These are phyloP conservation scores for Formica exsecta DNA, from an alignment of 1,140 invertebrate species.

Conservation along the genomic window DNA sequence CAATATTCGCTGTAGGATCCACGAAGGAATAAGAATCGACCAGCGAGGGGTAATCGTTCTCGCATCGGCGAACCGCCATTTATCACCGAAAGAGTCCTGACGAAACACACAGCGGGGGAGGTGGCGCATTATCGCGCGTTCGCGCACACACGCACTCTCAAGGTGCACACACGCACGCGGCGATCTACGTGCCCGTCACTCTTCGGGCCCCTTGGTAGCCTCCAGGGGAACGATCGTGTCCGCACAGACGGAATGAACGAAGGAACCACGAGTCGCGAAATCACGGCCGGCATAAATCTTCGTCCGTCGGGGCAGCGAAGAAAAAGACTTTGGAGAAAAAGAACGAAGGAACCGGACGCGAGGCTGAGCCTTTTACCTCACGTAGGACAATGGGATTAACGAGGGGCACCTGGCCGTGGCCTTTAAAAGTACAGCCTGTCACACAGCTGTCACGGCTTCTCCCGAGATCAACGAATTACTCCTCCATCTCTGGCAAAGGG, in stretches of 20 bases:
- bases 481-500: constrained; percentile 10
- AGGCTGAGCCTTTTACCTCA: constrained; percentile 40
- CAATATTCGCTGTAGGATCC: background rate
- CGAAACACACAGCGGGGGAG: constrained; percentile 60
- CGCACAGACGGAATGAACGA: constrained; percentile 41
- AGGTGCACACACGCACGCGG: background rate
- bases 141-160: background rate
- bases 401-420: constrained; percentile 46
- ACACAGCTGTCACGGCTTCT: constrained; percentile 19
- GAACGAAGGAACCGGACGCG: background rate
- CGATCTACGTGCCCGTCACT: constrained; percentile 36
- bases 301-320: background rate
- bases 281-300: constrained; percentile 63
- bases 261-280: constrained; percentile 39
- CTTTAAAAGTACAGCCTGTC: constrained; percentile 32
- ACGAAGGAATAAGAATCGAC: constrained; percentile 41
- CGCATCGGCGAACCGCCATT: constrained; percentile 51
- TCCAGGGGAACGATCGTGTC: constrained; percentile 30
- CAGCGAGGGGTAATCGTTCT: constrained; percentile 38
- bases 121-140: constrained; percentile 47
- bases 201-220: constrained; percentile 42
- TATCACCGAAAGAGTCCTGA: constrained; percentile 55
- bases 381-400: constrained; percentile 69
- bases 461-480: constrained; percentile 54
- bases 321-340: constrained; percentile 7